Conservation (phyloP, 2,113 vertebrate species). For the Eira barbara region DNA sequence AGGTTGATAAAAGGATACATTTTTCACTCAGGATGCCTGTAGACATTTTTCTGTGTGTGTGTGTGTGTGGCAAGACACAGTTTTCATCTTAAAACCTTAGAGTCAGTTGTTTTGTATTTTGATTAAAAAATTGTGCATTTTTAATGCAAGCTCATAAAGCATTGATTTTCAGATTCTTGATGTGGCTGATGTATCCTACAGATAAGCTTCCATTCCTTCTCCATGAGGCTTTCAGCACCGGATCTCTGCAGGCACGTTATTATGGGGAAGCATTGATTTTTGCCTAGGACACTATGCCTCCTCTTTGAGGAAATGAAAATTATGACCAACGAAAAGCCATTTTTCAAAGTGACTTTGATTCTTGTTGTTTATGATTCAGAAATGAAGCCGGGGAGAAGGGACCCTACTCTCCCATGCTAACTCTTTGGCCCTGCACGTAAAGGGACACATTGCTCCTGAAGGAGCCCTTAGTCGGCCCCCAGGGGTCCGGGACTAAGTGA, state of each 20-base stretch:
- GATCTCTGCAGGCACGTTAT: constrained; percentile 25
- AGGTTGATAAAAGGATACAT: neutral
- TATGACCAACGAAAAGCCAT: constrained; percentile 59
- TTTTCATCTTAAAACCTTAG: constrained; percentile 5
- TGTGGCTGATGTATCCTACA: neutral
- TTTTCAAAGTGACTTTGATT: constrained; percentile 69
- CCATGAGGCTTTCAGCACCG: neutral
- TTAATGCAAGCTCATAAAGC: neutral
- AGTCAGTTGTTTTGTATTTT: constrained; percentile 39
- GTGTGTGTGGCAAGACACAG: neutral
- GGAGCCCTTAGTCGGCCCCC: neutral
- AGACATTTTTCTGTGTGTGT: neutral
- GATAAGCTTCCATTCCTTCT: constrained; percentile 23
- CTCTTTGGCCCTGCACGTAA: neutral
- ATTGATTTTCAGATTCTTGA: constrained; percentile 30
- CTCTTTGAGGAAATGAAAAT: constrained; percentile 69
- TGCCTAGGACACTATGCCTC: constrained; percentile 35
- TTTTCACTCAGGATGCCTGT: neutral
- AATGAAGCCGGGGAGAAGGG: neutral
- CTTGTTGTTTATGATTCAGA: constrained; percentile 17
- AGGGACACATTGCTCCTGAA: neutral
- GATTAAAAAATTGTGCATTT: constrained; percentile 30
- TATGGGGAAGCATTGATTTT: constrained; percentile 52
- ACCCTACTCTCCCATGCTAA: neutral
- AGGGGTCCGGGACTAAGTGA: neutral